Conservation (phyloP, 2,797 vertebrate genomes). For the Cyprinella venusta region DNA sequence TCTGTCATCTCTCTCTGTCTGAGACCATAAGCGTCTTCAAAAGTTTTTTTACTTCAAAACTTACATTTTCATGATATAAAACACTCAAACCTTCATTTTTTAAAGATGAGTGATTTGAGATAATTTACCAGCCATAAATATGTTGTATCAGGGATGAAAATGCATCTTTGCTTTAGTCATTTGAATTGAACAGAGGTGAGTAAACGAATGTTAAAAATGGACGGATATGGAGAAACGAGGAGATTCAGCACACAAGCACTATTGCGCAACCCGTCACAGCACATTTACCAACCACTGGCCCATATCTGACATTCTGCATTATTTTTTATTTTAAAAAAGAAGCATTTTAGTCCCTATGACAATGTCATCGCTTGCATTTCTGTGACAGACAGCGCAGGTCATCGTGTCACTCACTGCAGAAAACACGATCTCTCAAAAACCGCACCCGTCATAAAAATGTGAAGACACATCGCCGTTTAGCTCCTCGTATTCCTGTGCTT, state of each 20-base stretch:
- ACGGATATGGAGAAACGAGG: not conserved
- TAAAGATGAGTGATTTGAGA: not conserved
- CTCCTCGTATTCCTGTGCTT: not conserved
- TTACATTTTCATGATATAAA: not conserved
- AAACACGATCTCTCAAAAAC: not conserved
- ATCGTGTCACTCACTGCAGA: not conserved
- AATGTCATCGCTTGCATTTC: slow-evolving; percentile 21
- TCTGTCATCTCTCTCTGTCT: not conserved
- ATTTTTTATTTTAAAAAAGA: not conserved
- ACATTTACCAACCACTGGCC: slow-evolving; percentile 12
- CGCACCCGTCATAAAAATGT: slow-evolving; percentile 8
- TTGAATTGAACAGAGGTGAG: not conserved
- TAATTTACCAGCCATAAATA: not conserved
- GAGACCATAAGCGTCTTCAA: no score
- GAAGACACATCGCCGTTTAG: not conserved
- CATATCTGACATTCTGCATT: slow-evolving; percentile 12
- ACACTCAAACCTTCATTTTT: not conserved
- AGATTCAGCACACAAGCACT: not conserved
- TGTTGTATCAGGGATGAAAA: not conserved
- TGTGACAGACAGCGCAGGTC: slow-evolving; percentile 11
- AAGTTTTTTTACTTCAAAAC: not conserved
- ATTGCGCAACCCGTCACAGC: slow-evolving; percentile 19
- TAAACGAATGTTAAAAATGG: not conserved
- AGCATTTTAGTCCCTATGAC: slow-evolving; percentile 13
- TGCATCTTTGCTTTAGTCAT: not conserved